phyloP scores from a whole-genome alignment of 2,113 vertebrate genomes.

The Fulmarus glacialis region DNA sequence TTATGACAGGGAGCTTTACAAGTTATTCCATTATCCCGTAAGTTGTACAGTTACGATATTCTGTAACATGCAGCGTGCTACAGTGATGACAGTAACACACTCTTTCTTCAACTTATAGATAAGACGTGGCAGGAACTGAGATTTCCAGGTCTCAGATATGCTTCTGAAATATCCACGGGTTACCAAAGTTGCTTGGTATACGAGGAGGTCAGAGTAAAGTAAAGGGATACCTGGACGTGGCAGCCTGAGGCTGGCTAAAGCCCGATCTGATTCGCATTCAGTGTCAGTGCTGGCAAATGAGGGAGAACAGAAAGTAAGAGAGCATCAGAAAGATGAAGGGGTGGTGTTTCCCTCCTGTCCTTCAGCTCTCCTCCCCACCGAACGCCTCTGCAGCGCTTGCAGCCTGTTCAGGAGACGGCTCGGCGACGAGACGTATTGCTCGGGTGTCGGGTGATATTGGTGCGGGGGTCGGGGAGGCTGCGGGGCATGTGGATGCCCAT shows the following conservation, averaged over 20 bases:
- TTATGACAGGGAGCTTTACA: not conserved
- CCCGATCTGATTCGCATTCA: not conserved
- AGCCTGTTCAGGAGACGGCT: not conserved
- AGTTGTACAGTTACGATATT: not conserved
- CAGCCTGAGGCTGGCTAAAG: not conserved
- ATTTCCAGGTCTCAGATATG: not conserved
- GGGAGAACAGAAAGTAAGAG: not conserved
- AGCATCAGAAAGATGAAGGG: not conserved
- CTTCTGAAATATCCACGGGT: not conserved
- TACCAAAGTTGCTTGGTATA: not conserved
- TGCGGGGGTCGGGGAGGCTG: not conserved
- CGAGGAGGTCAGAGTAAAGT: not conserved
- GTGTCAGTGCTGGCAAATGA: not conserved
- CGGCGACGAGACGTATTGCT: accelerated
- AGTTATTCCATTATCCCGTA: not conserved
- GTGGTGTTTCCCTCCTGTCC: not conserved
- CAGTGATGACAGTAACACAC: not conserved
- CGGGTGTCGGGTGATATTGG: not conserved
- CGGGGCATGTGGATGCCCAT: accelerated
- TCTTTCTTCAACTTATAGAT: not conserved
- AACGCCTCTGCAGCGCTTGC: not conserved
- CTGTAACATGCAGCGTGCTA: not conserved
- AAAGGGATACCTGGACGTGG: not conserved
- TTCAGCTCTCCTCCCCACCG: not conserved
- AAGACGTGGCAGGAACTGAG: not conserved